A percentile compares a stretch with the other conserved stretches of the same genome.
Conservation (phyloP, 2,797 vertebrate genomes). For the Mormyrops boulengeri region DNA sequence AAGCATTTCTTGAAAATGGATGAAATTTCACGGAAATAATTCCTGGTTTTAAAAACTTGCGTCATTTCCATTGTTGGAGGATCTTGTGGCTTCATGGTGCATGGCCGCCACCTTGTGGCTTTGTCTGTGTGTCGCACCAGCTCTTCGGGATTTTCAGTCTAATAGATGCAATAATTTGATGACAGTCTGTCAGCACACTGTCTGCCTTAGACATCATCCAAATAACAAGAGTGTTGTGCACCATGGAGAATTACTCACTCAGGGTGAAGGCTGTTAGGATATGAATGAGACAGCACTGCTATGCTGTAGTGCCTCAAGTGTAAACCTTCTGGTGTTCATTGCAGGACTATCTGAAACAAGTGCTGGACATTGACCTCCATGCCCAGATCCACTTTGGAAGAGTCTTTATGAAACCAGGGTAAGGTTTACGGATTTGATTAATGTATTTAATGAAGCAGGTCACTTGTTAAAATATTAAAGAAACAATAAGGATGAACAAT, state of each 20-base stretch:
- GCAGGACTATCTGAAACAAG: slow-evolving; percentile 98
- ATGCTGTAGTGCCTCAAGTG: neutral
- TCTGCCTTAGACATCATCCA: slow-evolving; percentile 2
- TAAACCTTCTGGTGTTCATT: slow-evolving; percentile 25
- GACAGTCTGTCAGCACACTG: neutral
- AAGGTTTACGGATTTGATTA: slow-evolving; percentile 43
- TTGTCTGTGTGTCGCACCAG: neutral
- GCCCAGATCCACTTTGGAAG: slow-evolving; percentile 98
- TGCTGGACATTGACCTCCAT: slow-evolving; percentile 97
- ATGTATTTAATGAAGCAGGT: neutral
- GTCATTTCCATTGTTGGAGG: neutral
- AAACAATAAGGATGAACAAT: neutral
- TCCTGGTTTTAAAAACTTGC: neutral
- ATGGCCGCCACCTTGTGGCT: slow-evolving; percentile 28
- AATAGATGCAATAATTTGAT: slow-evolving; percentile 23
- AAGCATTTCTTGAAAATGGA: neutral
- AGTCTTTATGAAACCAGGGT: slow-evolving; percentile 99
- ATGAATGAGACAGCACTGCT: neutral
- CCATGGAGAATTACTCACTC: neutral
- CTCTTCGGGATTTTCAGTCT: slow-evolving; percentile 15
- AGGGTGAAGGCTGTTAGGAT: neutral
- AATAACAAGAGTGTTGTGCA: neutral
- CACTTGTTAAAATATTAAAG: neutral
- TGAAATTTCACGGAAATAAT: neutral
- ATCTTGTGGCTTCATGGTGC: neutral